phyloP scores from a whole-genome alignment of 2,888 invertebrate genomes.

The Oscheius sp. region DNA sequence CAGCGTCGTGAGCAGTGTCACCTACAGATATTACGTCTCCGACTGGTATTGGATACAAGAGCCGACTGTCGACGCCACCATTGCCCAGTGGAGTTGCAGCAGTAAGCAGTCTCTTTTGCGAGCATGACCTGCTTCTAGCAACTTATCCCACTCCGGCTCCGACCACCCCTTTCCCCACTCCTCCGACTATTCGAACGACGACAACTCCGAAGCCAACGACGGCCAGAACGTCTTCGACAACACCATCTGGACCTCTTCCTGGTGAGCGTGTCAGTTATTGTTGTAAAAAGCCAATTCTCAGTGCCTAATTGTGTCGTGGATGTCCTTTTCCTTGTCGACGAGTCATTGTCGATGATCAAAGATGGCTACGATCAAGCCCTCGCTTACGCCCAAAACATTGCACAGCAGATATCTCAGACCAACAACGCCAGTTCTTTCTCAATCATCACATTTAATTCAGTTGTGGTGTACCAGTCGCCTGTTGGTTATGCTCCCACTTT shows the following conservation, averaged over 20 bases:
- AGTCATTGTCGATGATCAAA: conserved; percentile 25
- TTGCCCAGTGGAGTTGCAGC: conserved; percentile 25
- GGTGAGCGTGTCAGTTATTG: neutral
- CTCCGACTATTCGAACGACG: conserved; percentile 15
- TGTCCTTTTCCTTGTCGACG: conserved; percentile 32
- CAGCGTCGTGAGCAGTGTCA: conserved; percentile 8
- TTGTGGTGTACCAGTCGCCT: conserved; percentile 6
- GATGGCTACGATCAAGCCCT: conserved; percentile 17
- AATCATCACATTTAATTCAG: conserved; percentile 30
- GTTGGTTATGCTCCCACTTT: neutral
- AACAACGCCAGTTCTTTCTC: conserved; percentile 28
- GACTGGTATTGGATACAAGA: conserved; percentile 7
- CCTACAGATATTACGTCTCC: neutral
- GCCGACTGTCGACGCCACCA: neutral
- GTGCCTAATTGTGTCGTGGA: conserved; percentile 31
- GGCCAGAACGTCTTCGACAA: conserved; percentile 1
- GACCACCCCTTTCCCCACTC: neutral
- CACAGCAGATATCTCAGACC: neutral
- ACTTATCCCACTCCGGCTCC: conserved; percentile 22
- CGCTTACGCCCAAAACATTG: neutral
- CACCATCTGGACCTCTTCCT: conserved; percentile 17
- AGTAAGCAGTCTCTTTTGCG: neutral
- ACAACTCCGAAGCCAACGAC: neutral
- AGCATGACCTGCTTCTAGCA: neutral
- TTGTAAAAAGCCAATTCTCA: neutral